Conservation (phyloP, 2,888 invertebrate genomes). For the Apodemia duryi region DNA sequence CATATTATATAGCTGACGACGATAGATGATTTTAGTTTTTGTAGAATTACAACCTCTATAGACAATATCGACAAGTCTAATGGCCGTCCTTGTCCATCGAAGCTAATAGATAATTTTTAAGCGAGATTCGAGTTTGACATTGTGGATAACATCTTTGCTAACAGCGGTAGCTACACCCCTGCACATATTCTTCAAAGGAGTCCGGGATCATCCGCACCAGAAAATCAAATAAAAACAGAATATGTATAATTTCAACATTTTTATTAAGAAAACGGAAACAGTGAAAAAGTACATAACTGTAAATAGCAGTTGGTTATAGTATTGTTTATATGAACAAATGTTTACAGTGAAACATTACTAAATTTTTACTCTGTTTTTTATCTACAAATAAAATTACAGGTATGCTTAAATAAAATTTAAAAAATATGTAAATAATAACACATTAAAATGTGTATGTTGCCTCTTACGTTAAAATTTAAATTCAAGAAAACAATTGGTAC, state of each 20-base stretch:
- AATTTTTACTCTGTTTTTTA: constrained; percentile 59
- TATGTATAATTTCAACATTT: constrained; percentile 68
- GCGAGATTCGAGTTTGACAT: too few species aligned
- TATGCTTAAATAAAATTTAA: constrained; percentile 17
- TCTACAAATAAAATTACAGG: constrained; percentile 14
- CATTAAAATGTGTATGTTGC: constrained; percentile 12
- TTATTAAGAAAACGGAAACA: constrained; percentile 80
- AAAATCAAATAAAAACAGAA: neutral
- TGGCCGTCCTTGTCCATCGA: too few species aligned
- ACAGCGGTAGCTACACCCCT: too few species aligned
- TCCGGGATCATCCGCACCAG: too few species aligned
- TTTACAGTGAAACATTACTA: constrained; percentile 60
- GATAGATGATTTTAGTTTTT: too few species aligned
- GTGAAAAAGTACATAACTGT: constrained; percentile 80
- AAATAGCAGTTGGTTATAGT: constrained; percentile 75
- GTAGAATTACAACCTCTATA: too few species aligned
- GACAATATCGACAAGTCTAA: too few species aligned
- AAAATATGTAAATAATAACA: constrained; percentile 15
- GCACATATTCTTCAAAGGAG: too few species aligned
- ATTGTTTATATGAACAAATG: constrained; percentile 67
- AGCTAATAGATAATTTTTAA: too few species aligned
- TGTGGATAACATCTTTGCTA: too few species aligned
- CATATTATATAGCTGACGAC: too few species aligned
- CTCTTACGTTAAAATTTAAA: constrained; percentile 18
- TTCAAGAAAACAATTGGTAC: constrained; percentile 29